Base-by-base conservation (phyloP, 2,888 invertebrate genomes). In the Nomada ruficornis region DNA sequence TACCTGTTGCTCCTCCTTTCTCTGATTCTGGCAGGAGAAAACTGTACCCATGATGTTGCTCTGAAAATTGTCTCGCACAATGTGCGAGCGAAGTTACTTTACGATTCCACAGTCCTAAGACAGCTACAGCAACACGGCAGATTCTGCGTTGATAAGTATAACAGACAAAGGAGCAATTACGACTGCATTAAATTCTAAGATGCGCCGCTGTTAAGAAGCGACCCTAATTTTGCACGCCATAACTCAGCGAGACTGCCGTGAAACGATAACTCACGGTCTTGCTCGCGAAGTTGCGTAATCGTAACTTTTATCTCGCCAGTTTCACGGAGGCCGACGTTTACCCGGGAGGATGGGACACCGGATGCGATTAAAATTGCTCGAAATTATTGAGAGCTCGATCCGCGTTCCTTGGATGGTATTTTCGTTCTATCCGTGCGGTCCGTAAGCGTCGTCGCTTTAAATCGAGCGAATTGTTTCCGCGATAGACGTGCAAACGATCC, bases 1-100 rank as follows among this genome's bases (percentile, higher is more conserved):
- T 47, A 82, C 82, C 82, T 82, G 82, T 82, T 82, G 82, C 69
- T 72, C 68, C 20, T 11, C 36, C 59, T 26, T n/a, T 44, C 23
- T 55, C 55, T 23, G 23, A 42, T 9, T 23, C 23, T 13, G 26
- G 23, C n/a, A 36, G 44, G 42, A 11, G 67, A 69, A 70, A 74
- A 81, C 44, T 60, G 36, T 23, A 42, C 11, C 36, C 29, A 52
- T 9, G 23, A 29, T 54, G 47, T 18, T 9, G 47, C 26, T n/a
- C 20, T 15, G 26, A 42, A 50, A n/a, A 63, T n/a, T 18, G 63
- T 26, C 36, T 42, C 67, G 62, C 44, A 60, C 15, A 26, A 52
- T 5, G 62, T 7, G 36, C 36, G 36, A 36, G 36, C 65, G 3
- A 26, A 26, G 54, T 70, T 70, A 52, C 55, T 78, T 70, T 65